These are phyloP conservation scores for Notodonta dromedarius DNA, from an alignment of 2,888 invertebrate genomes.

Conservation along the genomic window DNA sequence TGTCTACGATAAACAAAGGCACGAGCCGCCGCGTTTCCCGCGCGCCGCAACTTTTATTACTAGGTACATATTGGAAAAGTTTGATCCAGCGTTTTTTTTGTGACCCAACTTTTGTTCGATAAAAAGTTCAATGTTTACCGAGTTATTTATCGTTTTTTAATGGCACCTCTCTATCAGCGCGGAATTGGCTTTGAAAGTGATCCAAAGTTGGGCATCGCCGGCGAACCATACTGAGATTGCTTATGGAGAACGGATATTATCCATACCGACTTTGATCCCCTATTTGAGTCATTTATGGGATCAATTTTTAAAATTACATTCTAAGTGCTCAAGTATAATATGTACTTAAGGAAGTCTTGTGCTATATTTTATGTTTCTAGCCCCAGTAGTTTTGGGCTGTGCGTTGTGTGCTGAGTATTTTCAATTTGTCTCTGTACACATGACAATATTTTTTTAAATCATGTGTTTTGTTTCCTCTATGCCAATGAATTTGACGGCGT, in stretches of 20 bases:
- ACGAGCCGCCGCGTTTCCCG: slow-evolving; percentile 10
- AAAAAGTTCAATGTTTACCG: slow-evolving; percentile 48
- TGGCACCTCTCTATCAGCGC: slow-evolving; percentile 33
- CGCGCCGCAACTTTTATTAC: slow-evolving; percentile 53
- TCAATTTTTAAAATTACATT: too few species aligned
- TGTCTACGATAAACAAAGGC: neutral
- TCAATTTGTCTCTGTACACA: too few species aligned
- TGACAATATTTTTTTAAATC: too few species aligned
- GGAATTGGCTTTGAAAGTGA: slow-evolving; percentile 35
- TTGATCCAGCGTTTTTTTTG: slow-evolving; percentile 43
- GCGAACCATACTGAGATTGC: neutral
- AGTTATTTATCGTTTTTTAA: slow-evolving; percentile 58
- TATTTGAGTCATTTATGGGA: too few species aligned
- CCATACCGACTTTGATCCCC: too few species aligned
- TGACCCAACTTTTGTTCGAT: slow-evolving; percentile 45
- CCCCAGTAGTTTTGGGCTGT: too few species aligned
- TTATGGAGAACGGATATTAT: neutral
- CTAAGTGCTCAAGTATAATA: too few species aligned
- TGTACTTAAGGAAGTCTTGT: too few species aligned
- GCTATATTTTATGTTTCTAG: too few species aligned
- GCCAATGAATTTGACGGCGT: too few species aligned
- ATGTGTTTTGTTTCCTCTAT: too few species aligned
- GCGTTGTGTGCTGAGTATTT: too few species aligned
- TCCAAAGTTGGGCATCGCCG: slow-evolving; percentile 20
- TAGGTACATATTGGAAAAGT: slow-evolving; percentile 46